Evolutionary conservation across 1,140 invertebrate genomes (phyloP).

Genomic region (Drosophila santomea): DNA sequence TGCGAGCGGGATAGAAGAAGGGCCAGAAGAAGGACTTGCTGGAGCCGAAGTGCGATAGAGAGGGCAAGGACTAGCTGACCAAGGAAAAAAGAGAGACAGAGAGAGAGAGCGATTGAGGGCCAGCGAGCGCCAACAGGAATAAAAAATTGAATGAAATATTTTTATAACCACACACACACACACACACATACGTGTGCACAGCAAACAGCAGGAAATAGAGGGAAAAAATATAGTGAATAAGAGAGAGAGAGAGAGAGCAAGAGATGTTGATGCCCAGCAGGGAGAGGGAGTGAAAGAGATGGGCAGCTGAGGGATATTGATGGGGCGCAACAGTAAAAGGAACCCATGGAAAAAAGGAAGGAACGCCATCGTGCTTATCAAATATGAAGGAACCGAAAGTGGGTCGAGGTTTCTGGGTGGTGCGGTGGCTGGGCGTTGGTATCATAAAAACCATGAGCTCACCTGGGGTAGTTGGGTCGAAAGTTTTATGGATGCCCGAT

Average conservation of each 20-base stretch:
- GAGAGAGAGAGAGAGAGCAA: background rate
- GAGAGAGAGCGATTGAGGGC: conserved; percentile 30
- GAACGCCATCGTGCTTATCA: conserved; percentile 71
- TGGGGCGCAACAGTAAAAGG: conserved; percentile 72
- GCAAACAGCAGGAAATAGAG: conserved; percentile 30
- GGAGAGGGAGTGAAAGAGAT: conserved; percentile 22
- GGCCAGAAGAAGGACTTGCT: conserved; percentile 6
- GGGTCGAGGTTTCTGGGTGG: conserved; percentile 49
- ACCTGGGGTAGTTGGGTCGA: conserved; percentile 75
- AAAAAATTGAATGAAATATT: conserved; percentile 83
- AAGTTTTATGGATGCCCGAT: conserved; percentile 70
- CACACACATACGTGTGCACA: conserved; percentile 9
- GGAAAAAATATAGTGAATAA: conserved; percentile 13
- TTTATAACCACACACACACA: conserved; percentile 72
- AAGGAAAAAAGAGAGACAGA: conserved; percentile 17
- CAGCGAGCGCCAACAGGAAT: conserved; percentile 54
- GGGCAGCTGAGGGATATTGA: conserved; percentile 67
- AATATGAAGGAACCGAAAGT: conserved; percentile 79
- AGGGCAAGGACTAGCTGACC: conserved; percentile 13
- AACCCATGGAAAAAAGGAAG: conserved; percentile 41
- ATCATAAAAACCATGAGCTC: conserved; percentile 80
- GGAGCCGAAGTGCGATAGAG: conserved; percentile 27
- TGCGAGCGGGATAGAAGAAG: conserved; percentile 49
- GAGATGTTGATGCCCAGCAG: background rate
- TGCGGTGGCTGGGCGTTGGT: conserved; percentile 19